A percentile compares a stretch with the other conserved stretches of the same genome.
Evolutionary conservation across 1,140 invertebrate genomes (phyloP).

Genomic region (Drosophila parabipectinata): DNA sequence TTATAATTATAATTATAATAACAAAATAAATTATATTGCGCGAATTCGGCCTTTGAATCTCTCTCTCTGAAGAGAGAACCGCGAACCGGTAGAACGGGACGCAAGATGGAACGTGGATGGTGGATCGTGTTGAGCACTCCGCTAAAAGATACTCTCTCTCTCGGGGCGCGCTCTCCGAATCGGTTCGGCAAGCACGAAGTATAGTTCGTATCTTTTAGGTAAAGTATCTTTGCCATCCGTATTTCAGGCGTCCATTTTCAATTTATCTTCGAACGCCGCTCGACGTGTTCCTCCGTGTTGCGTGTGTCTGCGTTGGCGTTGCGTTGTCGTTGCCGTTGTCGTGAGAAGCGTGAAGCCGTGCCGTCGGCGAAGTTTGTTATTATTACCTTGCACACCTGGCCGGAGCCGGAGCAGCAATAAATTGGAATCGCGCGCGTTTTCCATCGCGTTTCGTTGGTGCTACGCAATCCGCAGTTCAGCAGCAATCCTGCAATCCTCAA

Average conservation of each 20-base stretch:
- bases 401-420: slow-evolving; percentile 14
- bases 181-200: too few species aligned
- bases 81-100: neutral
- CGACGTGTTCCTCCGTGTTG: slow-evolving; percentile 75
- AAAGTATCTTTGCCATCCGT: too few species aligned
- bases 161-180: too few species aligned
- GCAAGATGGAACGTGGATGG: neutral
- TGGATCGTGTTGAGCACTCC: neutral
- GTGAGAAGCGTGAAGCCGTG: slow-evolving; percentile 30
- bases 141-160: too few species aligned
- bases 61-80: neutral
- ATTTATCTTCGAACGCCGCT: slow-evolving; percentile 84
- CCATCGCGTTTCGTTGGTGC: slow-evolving; percentile 16
- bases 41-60: neutral
- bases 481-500: neutral
- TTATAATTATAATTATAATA: too few species aligned
- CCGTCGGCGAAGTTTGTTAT: slow-evolving; percentile 67
- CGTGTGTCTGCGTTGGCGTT: slow-evolving; percentile 50
- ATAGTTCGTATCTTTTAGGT: neutral
- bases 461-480: neutral
- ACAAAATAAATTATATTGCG: neutral
- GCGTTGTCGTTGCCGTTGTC: slow-evolving; percentile 40
- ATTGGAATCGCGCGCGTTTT: slow-evolving; percentile 40
- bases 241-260: slow-evolving; percentile 63
- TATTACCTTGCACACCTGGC: slow-evolving; percentile 26